Percentiles rank a stretch among this genome's conserved stretches.
phyloP scores from a whole-genome alignment of 2,797 vertebrate genomes.

The Oryzias sinensis region DNA sequence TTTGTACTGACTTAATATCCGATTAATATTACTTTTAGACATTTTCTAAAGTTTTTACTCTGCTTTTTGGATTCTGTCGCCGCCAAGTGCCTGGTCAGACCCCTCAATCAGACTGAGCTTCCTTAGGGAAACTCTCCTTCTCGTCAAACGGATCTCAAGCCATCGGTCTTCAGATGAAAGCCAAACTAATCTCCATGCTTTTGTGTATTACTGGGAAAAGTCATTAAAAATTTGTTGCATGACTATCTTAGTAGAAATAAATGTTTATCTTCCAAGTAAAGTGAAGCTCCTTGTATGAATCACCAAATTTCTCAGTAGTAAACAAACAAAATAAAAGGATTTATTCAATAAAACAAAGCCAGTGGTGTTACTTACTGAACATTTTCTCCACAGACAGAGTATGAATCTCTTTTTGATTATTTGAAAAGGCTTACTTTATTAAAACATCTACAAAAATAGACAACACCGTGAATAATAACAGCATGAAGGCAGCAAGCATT shows the following conservation, averaged over 20 bases:
- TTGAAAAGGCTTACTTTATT: constrained; percentile 83
- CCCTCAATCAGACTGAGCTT: constrained; percentile 8
- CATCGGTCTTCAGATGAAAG: constrained; percentile 30
- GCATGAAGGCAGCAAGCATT: constrained; percentile 74
- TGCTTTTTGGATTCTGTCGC: constrained; percentile 45
- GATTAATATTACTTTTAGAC: neutral
- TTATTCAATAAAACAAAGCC: constrained; percentile 8
- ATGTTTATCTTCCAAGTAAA: neutral
- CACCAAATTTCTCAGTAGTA: constrained; percentile 26
- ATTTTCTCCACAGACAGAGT: neutral
- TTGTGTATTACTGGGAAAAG: constrained; percentile 26
- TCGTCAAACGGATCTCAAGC: constrained; percentile 25
- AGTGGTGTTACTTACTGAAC: neutral
- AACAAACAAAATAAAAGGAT: constrained; percentile 55
- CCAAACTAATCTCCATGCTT: constrained; percentile 28
- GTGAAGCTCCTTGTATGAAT: constrained; percentile 17
- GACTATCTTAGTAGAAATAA: constrained; percentile 21
- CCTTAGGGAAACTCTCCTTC: constrained; percentile 29
- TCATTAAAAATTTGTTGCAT: constrained; percentile 36
- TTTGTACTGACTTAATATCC: neutral
- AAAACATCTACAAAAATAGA: constrained; percentile 84
- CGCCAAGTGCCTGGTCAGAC: constrained; percentile 69
- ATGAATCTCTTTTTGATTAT: constrained; percentile 37
- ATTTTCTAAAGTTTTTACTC: constrained; percentile 25
- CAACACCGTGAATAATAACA: constrained; percentile 70